Conservation (phyloP, 2,888 invertebrate genomes). For the Neoaliturus tenellus region DNA sequence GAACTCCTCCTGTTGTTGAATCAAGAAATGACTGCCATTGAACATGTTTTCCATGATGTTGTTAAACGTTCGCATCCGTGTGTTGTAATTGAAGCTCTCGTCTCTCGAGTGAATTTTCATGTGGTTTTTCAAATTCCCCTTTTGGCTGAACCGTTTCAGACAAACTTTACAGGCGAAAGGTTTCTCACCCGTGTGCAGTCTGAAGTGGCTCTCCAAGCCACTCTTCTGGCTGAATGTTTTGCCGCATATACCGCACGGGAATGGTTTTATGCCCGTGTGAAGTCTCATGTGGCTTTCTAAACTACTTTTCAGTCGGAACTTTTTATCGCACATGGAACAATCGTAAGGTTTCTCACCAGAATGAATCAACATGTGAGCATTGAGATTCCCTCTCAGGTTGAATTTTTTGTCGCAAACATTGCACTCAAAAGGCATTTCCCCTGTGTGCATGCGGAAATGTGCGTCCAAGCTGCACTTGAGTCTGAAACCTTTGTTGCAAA, state of each 20-base stretch:
- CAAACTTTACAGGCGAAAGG: conserved; percentile 44
- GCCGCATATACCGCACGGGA: conserved; percentile 42
- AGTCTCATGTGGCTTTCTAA: conserved; percentile 37
- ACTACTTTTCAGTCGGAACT: conserved; percentile 32
- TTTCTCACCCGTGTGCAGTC: conserved; percentile 48
- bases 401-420: conserved; percentile 41
- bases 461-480: conserved; percentile 55
- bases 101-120: conserved; percentile 41
- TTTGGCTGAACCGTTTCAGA: conserved; percentile 47
- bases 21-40: conserved; percentile 29
- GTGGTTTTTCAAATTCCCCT: conserved; percentile 51
- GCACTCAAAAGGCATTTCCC: conserved; percentile 56
- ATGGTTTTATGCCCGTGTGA: conserved; percentile 44
- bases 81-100: conserved; percentile 35
- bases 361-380: conserved; percentile 36
- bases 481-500: conserved; percentile 57
- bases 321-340: conserved; percentile 41
- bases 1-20: conserved; percentile 25
- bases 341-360: conserved; percentile 44
- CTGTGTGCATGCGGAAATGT: conserved; percentile 60
- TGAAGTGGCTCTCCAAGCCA: conserved; percentile 34
- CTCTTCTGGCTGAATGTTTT: conserved; percentile 50
- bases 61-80: conserved; percentile 35
- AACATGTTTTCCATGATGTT: conserved; percentile 45
- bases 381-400: conserved; percentile 33